phyloP scores from a whole-genome alignment of 1,140 invertebrate species.

The Trigoniulus corallinus region DNA sequence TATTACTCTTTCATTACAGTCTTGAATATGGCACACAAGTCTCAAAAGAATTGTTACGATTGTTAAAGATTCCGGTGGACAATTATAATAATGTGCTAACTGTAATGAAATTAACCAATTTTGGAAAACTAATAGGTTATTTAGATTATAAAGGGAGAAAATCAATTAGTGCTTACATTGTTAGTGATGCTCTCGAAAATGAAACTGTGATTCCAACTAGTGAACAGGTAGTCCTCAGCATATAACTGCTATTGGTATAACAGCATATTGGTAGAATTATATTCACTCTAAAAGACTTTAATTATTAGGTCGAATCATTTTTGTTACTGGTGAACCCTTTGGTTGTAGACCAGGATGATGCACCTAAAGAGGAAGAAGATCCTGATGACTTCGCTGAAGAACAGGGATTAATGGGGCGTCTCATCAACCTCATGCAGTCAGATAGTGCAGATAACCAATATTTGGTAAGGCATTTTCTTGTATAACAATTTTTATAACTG shows the following conservation, averaged over 20 bases:
- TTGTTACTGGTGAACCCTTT: conserved; percentile 66
- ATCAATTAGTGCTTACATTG: conserved; percentile 67
- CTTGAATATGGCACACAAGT: conserved; percentile 64
- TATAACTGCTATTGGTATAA: too few relatives aligned
- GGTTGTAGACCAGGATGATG: conserved; percentile 67
- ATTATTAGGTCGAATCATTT: conserved; percentile 50
- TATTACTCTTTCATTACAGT: conserved; percentile 26
- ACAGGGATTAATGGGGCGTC: conserved; percentile 71
- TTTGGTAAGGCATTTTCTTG: conserved; percentile 35
- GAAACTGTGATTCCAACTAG: conserved; percentile 73
- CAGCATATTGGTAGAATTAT: too few relatives aligned
- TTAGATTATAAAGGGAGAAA: conserved; percentile 82
- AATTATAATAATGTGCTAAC: conserved; percentile 85
- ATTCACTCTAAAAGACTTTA: too few relatives aligned
- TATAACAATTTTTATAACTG: too few relatives aligned
- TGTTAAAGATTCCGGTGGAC: conserved; percentile 87
- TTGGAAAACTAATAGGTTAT: conserved; percentile 63
- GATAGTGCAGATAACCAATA: conserved; percentile 80
- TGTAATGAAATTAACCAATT: conserved; percentile 66
- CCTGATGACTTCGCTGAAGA: conserved; percentile 95
- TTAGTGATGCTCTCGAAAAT: conserved; percentile 73
- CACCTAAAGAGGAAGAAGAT: conserved; percentile 45
- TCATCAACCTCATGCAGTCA: conserved; percentile 79
- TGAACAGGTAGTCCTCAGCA: conserved; percentile 41
- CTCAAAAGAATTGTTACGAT: conserved; percentile 75